phyloP scores from a whole-genome alignment of 2,797 vertebrate species.

The Pyrocephalus nanus region DNA sequence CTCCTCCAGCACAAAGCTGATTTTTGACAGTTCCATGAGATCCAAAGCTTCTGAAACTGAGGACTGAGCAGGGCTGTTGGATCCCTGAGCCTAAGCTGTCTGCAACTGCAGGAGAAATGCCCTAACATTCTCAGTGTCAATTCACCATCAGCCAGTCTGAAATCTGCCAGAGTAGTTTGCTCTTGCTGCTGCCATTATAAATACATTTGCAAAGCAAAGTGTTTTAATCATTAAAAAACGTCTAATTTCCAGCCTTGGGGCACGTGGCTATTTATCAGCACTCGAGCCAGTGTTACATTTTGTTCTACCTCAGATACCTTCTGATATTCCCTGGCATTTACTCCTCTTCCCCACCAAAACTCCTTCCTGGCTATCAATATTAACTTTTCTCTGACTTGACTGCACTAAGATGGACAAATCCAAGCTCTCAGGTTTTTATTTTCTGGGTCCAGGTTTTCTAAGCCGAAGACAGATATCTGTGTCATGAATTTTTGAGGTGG shows the following conservation, averaged over 20 bases:
- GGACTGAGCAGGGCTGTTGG: background rate
- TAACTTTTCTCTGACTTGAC: background rate
- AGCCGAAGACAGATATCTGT: background rate
- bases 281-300: accelerated
- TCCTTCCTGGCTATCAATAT: background rate
- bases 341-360: background rate
- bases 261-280: background rate
- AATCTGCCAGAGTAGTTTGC: background rate
- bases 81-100: background rate
- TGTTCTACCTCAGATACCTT: background rate
- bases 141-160: background rate
- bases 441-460: background rate
- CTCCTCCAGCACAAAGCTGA: background rate
- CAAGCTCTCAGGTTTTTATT: background rate
- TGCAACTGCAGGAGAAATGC: background rate
- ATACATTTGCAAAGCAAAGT: background rate
- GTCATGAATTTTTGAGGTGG: background rate
- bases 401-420: background rate
- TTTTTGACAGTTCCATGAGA: background rate
- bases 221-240: background rate
- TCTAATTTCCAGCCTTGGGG: background rate
- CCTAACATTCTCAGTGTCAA: background rate
- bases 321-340: background rate
- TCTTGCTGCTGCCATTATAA: background rate
- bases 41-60: background rate